Conservation (phyloP, 1,140 invertebrate genomes). For the Bombus pyrosoma region DNA sequence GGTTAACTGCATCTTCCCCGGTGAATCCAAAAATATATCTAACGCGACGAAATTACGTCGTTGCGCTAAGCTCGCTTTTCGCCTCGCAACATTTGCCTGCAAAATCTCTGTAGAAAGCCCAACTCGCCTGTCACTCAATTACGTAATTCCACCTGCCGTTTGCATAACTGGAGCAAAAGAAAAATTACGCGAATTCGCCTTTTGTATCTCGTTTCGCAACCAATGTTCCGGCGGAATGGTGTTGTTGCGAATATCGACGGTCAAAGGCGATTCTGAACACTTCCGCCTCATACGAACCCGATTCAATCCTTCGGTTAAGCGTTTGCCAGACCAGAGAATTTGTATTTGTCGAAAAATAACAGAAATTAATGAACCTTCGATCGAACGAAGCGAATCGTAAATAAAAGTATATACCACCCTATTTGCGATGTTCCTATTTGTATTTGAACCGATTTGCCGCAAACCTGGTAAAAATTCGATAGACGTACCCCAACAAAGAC, state of each 20-base stretch:
- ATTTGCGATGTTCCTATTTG: too few species aligned
- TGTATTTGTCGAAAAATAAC: too few species aligned
- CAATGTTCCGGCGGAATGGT: neutral
- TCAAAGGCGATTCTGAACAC: too few species aligned
- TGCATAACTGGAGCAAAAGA: slow-evolving; percentile 20
- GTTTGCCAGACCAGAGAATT: too few species aligned
- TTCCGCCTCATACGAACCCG: too few species aligned
- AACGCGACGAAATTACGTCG: slow-evolving; percentile 11
- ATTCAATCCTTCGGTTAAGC: too few species aligned
- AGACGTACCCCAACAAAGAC: neutral
- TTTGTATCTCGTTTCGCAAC: neutral
- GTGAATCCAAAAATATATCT: slow-evolving; percentile 23
- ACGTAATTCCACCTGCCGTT: slow-evolving; percentile 6
- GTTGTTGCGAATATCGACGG: neutral
- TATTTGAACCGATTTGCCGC: too few species aligned
- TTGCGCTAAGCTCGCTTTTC: neutral
- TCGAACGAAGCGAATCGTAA: neutral
- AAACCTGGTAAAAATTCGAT: neutral
- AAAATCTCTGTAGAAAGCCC: neutral
- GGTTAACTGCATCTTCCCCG: neutral
- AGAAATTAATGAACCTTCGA: too few species aligned
- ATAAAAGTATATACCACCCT: neutral
- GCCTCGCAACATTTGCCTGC: too few species aligned
- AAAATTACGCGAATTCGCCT: slow-evolving; percentile 14
- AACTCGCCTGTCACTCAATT: slow-evolving; percentile 10